Conservation (phyloP, 2,797 vertebrate species). For the Lagorchestes hirsutus region DNA sequence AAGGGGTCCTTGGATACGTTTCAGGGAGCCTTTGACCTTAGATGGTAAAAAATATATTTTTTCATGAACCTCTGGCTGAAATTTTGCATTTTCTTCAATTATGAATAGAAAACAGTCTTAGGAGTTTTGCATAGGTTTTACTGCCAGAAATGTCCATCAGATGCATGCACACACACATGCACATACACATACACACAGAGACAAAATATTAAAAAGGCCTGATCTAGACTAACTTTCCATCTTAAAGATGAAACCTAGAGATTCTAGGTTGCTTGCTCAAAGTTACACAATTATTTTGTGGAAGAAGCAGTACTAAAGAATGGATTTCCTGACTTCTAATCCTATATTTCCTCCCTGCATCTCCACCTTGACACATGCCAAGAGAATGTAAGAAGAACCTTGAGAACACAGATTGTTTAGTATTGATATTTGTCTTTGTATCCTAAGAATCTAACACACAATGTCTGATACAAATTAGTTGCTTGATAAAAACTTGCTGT, state of each 20-base stretch:
- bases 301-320: neutral
- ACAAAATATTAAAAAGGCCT: neutral
- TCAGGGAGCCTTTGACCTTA: neutral
- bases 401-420: neutral
- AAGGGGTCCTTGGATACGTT: neutral
- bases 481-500: neutral
- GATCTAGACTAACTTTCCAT: neutral
- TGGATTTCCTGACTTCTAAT: neutral
- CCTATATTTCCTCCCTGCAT: neutral
- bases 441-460: neutral
- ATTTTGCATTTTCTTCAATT: neutral
- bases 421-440: neutral
- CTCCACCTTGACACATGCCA: too few species aligned
- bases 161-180: too few species aligned
- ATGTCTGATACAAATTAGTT: neutral
- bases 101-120: neutral
- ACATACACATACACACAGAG: too few species aligned
- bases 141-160: neutral
- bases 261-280: neutral
- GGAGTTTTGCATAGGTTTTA: neutral
- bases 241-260: neutral
- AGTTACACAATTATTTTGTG: neutral
- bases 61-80: neutral
- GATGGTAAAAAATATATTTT: neutral
- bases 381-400: neutral